These are phyloP conservation scores for Drosophila hydei DNA, from an alignment of 1,140 invertebrate genomes.

Conservation along the genomic window DNA sequence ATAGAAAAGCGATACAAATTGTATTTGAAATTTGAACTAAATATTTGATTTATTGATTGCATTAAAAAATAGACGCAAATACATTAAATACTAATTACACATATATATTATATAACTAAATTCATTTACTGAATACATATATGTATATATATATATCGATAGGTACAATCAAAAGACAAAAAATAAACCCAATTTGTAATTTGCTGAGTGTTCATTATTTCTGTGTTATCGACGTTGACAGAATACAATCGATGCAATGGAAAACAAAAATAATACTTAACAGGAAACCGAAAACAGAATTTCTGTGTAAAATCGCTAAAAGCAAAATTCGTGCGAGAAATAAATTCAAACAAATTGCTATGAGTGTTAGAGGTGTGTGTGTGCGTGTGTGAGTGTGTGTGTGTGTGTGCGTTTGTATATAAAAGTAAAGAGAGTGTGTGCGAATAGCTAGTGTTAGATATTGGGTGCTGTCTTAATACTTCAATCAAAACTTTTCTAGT, in stretches of 20 bases:
- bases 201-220: constrained; percentile 18
- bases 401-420: neutral
- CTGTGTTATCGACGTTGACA: neutral
- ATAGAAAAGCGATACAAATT: neutral
- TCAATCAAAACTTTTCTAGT: constrained; percentile 1
- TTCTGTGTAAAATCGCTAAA: constrained; percentile 6
- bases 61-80: constrained; percentile 42
- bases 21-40: constrained; percentile 28
- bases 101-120: constrained; percentile 32
- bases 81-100: constrained; percentile 37
- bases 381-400: constrained; percentile 12
- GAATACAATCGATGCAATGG: constrained; percentile 3
- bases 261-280: constrained; percentile 58
- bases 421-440: constrained; percentile 16
- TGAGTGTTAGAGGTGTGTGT: constrained; percentile 1
- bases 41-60: constrained; percentile 45
- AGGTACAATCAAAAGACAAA: constrained; percentile 23
- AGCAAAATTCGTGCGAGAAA: constrained; percentile 53
- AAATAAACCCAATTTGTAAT: constrained; percentile 29
- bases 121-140: constrained; percentile 34
- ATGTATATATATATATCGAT: neutral
- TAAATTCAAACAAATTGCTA: constrained; percentile 61
- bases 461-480: constrained; percentile 46
- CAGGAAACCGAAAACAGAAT: constrained; percentile 41
- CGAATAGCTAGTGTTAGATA: constrained; percentile 7